Base-by-base conservation (phyloP, 2,888 invertebrate genomes). In the Latheticus oryzae region DNA sequence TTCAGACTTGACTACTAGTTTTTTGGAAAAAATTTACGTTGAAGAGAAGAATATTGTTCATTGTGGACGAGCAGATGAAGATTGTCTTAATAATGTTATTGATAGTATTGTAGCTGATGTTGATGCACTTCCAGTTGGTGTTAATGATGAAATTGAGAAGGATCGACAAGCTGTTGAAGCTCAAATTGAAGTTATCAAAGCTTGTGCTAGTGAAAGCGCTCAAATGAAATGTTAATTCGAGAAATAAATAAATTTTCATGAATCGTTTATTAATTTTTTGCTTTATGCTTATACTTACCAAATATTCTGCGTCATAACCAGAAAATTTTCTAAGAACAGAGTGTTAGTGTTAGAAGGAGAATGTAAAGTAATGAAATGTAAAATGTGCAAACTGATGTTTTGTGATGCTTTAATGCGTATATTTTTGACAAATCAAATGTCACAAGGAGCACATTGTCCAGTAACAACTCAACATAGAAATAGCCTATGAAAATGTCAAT, bases 371-470 rank as follows among this genome's bases (percentile, higher is more conserved):
- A n/a, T n/a, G n/a, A n/a, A n/a, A n/a, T n/a, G n/a, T n/a, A n/a
- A n/a, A n/a, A n/a, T n/a, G n/a, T n/a, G n/a, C n/a, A 21, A 21
- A 21, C 21, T 12, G 32, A 35, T 35, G 35, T n/a, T 17, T 19
- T 30, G 47, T 58, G 53, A 47, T 33, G 45, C 52, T 58, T 52
- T 32, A 40, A 53, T 54, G 59, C 59, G 45, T 59, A 59, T 59
- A 59, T 57, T 58, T 58, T 50, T 50, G 59, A 59, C 54, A 59
- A 55, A 54, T 51, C 50, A 59, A 55, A 40, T 43, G 50, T 59
- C 55, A 59, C 59, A 59, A 50, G 23, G 58, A 45, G 30, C 42
- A 35, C 26, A 32, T 43, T 8, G 30, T 48, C 54, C 53, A 48
- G 47, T 53, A 58, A 58, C 53, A 58, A 56, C 7, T n/a, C 42